A percentile compares a stretch with the other conserved stretches of the same genome.
These are phyloP conservation scores for Drepanosiphum platanoidis DNA, from an alignment of 2,888 invertebrate species.

Conservation along the genomic window DNA sequence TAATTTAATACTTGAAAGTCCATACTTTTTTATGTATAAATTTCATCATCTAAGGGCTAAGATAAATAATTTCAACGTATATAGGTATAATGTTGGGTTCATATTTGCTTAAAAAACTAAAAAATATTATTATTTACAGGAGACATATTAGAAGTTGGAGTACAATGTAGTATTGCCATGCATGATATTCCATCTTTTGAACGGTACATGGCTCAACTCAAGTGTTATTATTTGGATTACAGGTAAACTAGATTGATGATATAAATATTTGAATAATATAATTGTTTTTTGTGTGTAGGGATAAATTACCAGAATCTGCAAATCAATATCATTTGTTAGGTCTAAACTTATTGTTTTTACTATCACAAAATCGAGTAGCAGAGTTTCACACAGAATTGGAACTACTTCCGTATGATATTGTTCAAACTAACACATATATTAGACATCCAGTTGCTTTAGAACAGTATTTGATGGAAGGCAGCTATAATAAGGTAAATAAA, in stretches of 20 bases:
- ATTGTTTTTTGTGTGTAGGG: slow-evolving; percentile 68
- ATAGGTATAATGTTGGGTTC: no score
- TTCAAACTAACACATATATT: slow-evolving; percentile 93
- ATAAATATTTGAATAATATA: slow-evolving; percentile 39
- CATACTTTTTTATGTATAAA: no score
- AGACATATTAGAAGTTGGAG: slow-evolving; percentile 94
- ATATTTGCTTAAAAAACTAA: no score
- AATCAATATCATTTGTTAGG: slow-evolving; percentile 95
- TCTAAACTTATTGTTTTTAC: slow-evolving; percentile 88
- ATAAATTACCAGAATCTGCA: slow-evolving; percentile 87
- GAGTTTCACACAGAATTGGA: slow-evolving; percentile 99
- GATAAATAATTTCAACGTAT: no score
- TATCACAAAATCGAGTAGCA: slow-evolving; percentile 95
- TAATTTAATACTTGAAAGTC: no score
- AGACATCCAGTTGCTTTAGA: slow-evolving; percentile 94
- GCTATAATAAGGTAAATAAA: slow-evolving; percentile 87
- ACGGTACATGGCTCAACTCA: slow-evolving; percentile 95
- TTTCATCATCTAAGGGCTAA: no score
- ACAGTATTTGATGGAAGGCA: slow-evolving; percentile 99
- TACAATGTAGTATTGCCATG: slow-evolving; percentile 91
- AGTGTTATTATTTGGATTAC: slow-evolving; percentile 96
- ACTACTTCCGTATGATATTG: slow-evolving; percentile 87
- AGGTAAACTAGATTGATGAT: slow-evolving; percentile 69
- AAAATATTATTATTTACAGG: no score
- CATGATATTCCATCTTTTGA: slow-evolving; percentile 96